phyloP scores from a whole-genome alignment of 1,140 invertebrate species.

The Zophobas morio region DNA sequence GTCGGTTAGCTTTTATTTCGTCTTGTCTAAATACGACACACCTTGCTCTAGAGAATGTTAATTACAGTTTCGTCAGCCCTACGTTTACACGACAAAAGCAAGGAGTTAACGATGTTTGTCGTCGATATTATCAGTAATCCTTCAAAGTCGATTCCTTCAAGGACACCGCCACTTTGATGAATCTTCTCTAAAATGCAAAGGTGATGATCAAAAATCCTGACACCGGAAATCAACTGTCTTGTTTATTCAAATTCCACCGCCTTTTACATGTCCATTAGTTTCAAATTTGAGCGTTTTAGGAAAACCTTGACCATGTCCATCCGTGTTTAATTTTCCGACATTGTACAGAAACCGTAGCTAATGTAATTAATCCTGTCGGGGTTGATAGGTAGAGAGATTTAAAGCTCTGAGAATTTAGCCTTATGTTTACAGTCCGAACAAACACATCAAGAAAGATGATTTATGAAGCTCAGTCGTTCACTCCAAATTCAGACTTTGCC shows the following conservation, averaged over 20 bases:
- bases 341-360: constrained; percentile 46
- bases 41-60: background rate
- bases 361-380: constrained; percentile 47
- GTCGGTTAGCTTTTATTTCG: too few relatives aligned
- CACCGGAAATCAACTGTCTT: constrained; percentile 2
- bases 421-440: constrained; percentile 48
- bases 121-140: constrained; percentile 31
- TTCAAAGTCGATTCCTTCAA: constrained; percentile 7
- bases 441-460: constrained; percentile 48
- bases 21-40: background rate
- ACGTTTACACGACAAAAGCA: constrained; percentile 32
- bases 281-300: constrained; percentile 15
- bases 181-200: constrained; percentile 18
- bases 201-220: constrained; percentile 17
- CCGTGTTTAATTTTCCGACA: constrained; percentile 44
- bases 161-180: constrained; percentile 10
- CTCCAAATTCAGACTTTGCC: constrained; percentile 23
- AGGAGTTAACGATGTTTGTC: constrained; percentile 39
- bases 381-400: constrained; percentile 47
- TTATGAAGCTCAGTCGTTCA: constrained; percentile 45
- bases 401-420: constrained; percentile 45
- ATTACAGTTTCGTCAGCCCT: constrained; percentile 21
- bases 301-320: constrained; percentile 43
- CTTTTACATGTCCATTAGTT: background rate
- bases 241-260: background rate